phyloP scores from a whole-genome alignment of 2,888 invertebrate genomes.

The Athalia cordata region DNA sequence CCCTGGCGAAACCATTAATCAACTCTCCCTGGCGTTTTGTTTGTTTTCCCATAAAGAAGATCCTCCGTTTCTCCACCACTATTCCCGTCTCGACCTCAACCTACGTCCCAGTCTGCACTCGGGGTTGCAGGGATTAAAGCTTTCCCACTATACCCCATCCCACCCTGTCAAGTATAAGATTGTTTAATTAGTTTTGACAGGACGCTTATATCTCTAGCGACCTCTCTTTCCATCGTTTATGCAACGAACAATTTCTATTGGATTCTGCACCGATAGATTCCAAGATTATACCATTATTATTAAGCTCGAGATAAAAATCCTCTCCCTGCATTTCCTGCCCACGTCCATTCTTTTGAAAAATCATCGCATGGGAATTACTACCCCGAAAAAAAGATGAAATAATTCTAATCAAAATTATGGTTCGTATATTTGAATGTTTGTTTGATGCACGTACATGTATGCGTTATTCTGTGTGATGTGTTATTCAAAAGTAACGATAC shows the following conservation, averaged over 20 bases:
- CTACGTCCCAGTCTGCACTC: conserved; percentile 35
- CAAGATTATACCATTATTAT: conserved; percentile 5
- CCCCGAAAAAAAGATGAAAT: too few relatives aligned
- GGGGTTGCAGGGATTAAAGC: conserved; percentile 53
- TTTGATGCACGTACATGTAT: too few relatives aligned
- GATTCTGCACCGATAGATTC: background rate
- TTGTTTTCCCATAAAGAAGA: conserved; percentile 56
- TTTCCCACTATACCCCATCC: conserved; percentile 18
- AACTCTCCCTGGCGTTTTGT: conserved; percentile 54
- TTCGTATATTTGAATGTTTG: too few relatives aligned
- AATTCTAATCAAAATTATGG: too few relatives aligned
- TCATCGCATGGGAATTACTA: background rate
- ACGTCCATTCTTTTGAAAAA: conserved; percentile 2
- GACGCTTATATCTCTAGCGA: conserved; percentile 14
- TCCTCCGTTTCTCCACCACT: conserved; percentile 36
- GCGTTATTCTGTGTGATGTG: background rate
- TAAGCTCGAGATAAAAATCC: conserved; percentile 15
- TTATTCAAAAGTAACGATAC: background rate
- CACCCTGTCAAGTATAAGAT: conserved; percentile 50
- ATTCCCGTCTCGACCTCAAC: conserved; percentile 33
- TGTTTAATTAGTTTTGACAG: conserved; percentile 59
- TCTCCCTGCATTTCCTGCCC: conserved; percentile 7
- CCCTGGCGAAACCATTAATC: conserved; percentile 59
- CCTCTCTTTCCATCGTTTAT: conserved; percentile 17
- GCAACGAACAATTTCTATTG: conserved; percentile 13